Evolutionary conservation across 2,888 invertebrate species (phyloP).

Genomic region (Eilema depressum): DNA sequence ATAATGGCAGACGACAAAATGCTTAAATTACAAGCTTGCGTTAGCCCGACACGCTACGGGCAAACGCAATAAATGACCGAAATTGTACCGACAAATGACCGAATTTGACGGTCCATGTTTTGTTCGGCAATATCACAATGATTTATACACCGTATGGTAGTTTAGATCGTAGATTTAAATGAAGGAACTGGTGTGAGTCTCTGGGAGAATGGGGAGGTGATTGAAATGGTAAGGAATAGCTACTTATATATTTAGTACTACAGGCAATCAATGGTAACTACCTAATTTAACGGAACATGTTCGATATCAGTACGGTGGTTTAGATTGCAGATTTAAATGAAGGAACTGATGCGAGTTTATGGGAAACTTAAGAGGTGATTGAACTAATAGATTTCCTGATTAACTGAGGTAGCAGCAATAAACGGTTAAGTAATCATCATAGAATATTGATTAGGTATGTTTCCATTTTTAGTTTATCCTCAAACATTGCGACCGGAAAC

Average conservation of each 20-base stretch:
- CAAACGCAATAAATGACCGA: constrained; percentile 34
- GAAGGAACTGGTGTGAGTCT: neutral
- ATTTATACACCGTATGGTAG: constrained; percentile 17
- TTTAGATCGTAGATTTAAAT: constrained; percentile 6
- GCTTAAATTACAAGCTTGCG: constrained; percentile 68
- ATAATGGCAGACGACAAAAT: constrained; percentile 83
- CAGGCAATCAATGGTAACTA: too few species aligned
- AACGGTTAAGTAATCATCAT: too few species aligned
- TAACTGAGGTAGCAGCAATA: too few species aligned
- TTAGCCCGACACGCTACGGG: constrained; percentile 59
- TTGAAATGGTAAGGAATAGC: neutral
- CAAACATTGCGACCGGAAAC: too few species aligned
- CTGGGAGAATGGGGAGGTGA: neutral
- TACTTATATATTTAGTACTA: too few species aligned
- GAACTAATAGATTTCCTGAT: too few species aligned
- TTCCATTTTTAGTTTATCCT: too few species aligned
- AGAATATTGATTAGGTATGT: too few species aligned
- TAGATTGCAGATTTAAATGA: constrained; percentile 2
- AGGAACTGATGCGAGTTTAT: neutral
- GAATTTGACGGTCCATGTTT: constrained; percentile 21
- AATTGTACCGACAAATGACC: constrained; percentile 29
- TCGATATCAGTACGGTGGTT: constrained; percentile 12
- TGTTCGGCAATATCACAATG: constrained; percentile 17
- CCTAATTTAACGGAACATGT: constrained; percentile 19
- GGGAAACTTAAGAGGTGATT: neutral